Percentiles rank a stretch among this genome's conserved stretches.
These are phyloP conservation scores for Oreochromis tanganicae DNA, from an alignment of 2,113 vertebrate genomes.

Conservation along the genomic window DNA sequence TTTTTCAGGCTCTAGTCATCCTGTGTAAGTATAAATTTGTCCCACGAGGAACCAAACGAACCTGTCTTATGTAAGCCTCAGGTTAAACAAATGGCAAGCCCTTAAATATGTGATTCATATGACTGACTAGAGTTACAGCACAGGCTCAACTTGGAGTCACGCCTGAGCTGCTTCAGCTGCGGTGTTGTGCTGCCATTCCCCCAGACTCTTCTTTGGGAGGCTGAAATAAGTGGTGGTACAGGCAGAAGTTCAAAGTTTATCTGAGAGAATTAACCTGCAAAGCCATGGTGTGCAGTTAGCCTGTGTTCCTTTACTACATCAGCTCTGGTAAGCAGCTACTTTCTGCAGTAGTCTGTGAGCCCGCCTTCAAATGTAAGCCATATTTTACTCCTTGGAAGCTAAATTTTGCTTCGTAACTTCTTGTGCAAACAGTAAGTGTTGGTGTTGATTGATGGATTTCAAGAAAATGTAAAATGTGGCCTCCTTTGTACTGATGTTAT, in stretches of 20 bases:
- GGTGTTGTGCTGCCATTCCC: neutral
- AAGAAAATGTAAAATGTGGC: neutral
- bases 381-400: neutral
- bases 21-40: neutral
- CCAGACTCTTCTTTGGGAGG: neutral
- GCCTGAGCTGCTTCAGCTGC: neutral
- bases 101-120: conserved; percentile 21
- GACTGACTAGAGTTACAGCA: conserved; percentile 9
- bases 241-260: neutral
- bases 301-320: neutral
- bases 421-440: neutral
- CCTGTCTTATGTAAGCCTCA: neutral
- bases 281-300: neutral
- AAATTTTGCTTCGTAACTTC: neutral
- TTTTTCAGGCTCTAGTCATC: neutral
- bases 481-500: neutral
- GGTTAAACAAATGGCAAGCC: neutral
- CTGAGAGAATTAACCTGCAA: neutral
- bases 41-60: neutral
- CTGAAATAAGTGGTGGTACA: neutral
- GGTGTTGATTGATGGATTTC: neutral
- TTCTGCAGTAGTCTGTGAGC: neutral
- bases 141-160: neutral
- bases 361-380: neutral
- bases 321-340: neutral